Evolutionary conservation across 92 coral and sea anemone genomes (phyloP).

Genomic region (Porites cylindrica): DNA sequence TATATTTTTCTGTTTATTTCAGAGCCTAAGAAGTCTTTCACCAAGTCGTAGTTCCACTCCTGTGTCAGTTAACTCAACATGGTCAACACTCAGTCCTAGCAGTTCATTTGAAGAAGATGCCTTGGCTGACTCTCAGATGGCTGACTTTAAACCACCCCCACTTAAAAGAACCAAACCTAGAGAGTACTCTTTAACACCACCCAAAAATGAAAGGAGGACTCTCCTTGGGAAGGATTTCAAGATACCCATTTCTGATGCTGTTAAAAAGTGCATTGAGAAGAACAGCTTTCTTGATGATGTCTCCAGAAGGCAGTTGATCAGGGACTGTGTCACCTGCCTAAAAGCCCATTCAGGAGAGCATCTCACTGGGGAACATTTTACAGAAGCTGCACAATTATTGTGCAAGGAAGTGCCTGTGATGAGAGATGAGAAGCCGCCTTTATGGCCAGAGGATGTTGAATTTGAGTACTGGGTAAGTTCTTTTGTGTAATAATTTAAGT

Average conservation of each 20-base stretch:
- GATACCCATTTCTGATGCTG: constrained; percentile 20
- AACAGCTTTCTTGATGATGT: constrained; percentile 18
- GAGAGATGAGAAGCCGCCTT: constrained; percentile 41
- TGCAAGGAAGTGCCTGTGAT: constrained; percentile 22
- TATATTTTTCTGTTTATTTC: neutral
- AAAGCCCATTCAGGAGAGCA: constrained; percentile 29
- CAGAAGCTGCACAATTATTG: constrained; percentile 16
- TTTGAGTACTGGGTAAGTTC: constrained; percentile 48
- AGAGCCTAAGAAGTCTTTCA: neutral
- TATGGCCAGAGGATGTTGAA: constrained; percentile 39
- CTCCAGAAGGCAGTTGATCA: constrained; percentile 21
- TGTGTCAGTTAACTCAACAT: neutral
- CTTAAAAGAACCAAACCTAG: constrained; percentile 29
- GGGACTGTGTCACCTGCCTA: constrained; percentile 33
- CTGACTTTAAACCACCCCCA: neutral
- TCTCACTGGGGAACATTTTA: neutral
- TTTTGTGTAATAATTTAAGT: too few relatives aligned
- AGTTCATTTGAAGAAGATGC: constrained; percentile 23
- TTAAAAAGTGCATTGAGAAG: constrained; percentile 6
- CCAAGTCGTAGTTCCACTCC: constrained; percentile 5
- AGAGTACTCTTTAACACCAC: neutral
- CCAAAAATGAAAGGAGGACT: neutral
- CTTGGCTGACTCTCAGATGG: constrained; percentile 3
- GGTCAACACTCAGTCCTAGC: neutral
- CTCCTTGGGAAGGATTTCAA: constrained; percentile 26